These are phyloP conservation scores for Argentina silus DNA, from an alignment of 2,797 vertebrate species.

Conservation along the genomic window DNA sequence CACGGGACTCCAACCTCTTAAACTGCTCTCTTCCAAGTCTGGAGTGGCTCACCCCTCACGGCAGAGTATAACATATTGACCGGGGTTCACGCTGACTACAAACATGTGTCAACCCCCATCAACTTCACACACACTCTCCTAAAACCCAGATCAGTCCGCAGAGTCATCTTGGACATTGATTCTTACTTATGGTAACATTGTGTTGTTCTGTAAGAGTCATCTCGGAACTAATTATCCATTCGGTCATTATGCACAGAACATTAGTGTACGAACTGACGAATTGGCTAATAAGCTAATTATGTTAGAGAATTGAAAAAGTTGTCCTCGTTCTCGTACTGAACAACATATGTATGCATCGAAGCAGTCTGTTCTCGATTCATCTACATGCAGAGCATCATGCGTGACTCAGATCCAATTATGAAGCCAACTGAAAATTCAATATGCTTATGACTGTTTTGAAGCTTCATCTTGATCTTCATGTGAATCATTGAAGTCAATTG, in stretches of 20 bases:
- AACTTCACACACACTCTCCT: constrained; percentile 35
- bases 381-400: too few species aligned
- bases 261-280: constrained; percentile 54
- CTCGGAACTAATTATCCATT: constrained; percentile 62
- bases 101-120: constrained; percentile 49
- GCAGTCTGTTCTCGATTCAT: constrained; percentile 32
- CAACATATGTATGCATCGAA: constrained; percentile 53
- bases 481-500: too few species aligned
- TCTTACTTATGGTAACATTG: neutral
- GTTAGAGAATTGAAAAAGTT: constrained; percentile 55
- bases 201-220: constrained; percentile 26
- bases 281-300: too few species aligned
- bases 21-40: constrained; percentile 27
- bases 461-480: too few species aligned
- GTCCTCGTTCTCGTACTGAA: constrained; percentile 3
- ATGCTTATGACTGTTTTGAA: too few species aligned
- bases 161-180: constrained; percentile 17
- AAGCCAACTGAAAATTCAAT: too few species aligned
- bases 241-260: constrained; percentile 47
- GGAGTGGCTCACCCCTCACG: constrained; percentile 33
- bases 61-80: constrained; percentile 52
- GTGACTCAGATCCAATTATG: too few species aligned
- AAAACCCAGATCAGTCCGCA: constrained; percentile 9
- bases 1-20: constrained; percentile 19
- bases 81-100: constrained; percentile 33